Evolutionary conservation across 92 coral and sea anemone genomes (phyloP).

Genomic region (Heliopora coerulea): DNA sequence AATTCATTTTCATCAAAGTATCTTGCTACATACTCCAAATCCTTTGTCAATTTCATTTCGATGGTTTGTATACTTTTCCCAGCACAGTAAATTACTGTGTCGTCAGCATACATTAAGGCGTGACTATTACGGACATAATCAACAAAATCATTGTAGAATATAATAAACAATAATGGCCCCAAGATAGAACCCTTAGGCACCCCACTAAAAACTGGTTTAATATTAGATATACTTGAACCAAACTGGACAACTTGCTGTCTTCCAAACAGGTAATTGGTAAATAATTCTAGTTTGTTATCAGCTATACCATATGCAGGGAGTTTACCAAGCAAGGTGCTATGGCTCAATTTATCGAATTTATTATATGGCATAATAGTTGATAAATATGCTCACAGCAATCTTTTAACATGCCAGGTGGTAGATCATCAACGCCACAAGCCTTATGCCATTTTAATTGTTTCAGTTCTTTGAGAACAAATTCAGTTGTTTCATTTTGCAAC

Average conservation of each 20-base stretch:
- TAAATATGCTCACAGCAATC: conserved; percentile 3
- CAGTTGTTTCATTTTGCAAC: background rate
- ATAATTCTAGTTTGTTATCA: background rate
- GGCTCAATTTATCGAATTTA: conserved; percentile 11
- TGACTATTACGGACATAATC: background rate
- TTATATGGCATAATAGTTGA: background rate
- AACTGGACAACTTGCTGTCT: no score
- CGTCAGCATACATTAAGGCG: conserved; percentile 24
- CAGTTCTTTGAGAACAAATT: background rate
- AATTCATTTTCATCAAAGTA: conserved; percentile 17
- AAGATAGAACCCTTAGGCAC: conserved; percentile 15
- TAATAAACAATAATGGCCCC: conserved; percentile 14
- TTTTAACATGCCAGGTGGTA: conserved; percentile 12
- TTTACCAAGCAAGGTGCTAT: background rate
- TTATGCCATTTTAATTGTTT: background rate
- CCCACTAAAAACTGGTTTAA: conserved; percentile 2
- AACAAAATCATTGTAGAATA: conserved; percentile 7
- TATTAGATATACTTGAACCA: background rate
- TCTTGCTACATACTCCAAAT: background rate
- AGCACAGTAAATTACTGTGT: conserved; percentile 15
- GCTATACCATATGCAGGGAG: conserved; percentile 4
- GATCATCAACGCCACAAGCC: background rate
- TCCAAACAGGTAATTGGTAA: conserved; percentile 19
- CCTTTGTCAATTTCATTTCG: background rate
- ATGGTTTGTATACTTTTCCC: conserved; percentile 1